Percentiles rank a stretch among this genome's conserved stretches.
These are phyloP conservation scores for Eolophus roseicapilla DNA, from an alignment of 2,113 vertebrate genomes.

Conservation along the genomic window DNA sequence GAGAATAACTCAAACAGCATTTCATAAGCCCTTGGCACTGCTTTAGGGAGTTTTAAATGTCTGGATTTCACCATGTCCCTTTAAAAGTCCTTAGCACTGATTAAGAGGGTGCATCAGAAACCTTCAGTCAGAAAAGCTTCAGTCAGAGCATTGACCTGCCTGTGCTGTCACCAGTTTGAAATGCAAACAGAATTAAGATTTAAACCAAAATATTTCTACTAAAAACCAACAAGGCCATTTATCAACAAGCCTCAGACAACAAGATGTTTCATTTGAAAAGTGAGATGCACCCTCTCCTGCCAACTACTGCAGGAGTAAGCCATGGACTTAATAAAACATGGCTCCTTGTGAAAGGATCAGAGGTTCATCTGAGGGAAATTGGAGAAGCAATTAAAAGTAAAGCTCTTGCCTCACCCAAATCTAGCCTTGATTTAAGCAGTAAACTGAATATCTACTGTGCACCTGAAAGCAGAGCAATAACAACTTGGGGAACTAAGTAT, in stretches of 20 bases:
- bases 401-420: background rate
- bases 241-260: conserved; percentile 10
- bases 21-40: background rate
- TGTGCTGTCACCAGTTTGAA: background rate
- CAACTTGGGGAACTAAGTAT: background rate
- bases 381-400: conserved; percentile 39
- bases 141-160: background rate
- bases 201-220: conserved; percentile 22
- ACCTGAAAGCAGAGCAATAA: background rate
- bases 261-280: conserved; percentile 26
- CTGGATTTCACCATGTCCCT: background rate
- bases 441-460: background rate
- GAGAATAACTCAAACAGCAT: background rate
- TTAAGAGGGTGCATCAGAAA: background rate
- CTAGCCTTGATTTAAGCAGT: background rate
- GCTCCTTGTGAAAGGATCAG: background rate
- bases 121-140: background rate
- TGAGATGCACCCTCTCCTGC: background rate
- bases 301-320: background rate
- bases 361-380: background rate
- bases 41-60: background rate
- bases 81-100: background rate
- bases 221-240: background rate
- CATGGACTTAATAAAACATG: background rate
- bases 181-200: background rate